A percentile compares a stretch with the other conserved stretches of the same genome.
Conservation (phyloP, 2,888 invertebrate species). For the Ichneumon xanthorius region DNA sequence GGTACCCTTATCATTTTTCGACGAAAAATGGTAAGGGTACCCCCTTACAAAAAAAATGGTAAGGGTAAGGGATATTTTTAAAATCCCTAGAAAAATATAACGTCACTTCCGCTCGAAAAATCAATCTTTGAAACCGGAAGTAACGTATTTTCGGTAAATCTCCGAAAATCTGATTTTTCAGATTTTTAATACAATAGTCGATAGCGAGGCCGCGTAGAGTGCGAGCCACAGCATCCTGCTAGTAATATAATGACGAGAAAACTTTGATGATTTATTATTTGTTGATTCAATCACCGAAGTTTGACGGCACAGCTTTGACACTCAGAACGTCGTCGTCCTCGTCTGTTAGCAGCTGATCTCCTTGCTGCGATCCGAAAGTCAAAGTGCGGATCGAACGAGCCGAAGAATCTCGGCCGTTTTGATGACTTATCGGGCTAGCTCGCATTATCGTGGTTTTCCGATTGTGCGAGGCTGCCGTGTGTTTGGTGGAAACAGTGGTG, state of each 20-base stretch:
- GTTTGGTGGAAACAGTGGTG: constrained; percentile 46
- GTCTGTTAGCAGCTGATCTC: not conserved
- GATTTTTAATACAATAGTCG: no score
- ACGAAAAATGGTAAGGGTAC: no score
- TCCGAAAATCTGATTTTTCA: no score
- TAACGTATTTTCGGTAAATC: no score
- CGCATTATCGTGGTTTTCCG: constrained; percentile 47
- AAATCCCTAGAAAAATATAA: no score
- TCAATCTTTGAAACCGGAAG: no score
- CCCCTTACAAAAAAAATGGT: no score
- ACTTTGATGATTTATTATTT: not conserved
- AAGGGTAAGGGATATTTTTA: no score
- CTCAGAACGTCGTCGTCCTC: constrained; percentile 38
- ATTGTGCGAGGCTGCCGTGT: constrained; percentile 5
- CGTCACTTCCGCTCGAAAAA: no score
- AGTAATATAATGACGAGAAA: not conserved
- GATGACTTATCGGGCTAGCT: not conserved
- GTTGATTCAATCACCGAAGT: constrained; percentile 51
- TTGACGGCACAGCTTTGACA: constrained; percentile 58
- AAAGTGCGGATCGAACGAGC: constrained; percentile 32
- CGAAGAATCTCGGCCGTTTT: constrained; percentile 23
- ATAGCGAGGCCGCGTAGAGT: no score
- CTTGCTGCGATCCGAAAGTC: constrained; percentile 32
- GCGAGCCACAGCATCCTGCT: no score
- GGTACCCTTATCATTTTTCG: no score